Evolutionary conservation across 2,888 invertebrate species (phyloP), one percentile per base, ranked within the genome.

Genomic region (Homarus gammarus): DNA sequence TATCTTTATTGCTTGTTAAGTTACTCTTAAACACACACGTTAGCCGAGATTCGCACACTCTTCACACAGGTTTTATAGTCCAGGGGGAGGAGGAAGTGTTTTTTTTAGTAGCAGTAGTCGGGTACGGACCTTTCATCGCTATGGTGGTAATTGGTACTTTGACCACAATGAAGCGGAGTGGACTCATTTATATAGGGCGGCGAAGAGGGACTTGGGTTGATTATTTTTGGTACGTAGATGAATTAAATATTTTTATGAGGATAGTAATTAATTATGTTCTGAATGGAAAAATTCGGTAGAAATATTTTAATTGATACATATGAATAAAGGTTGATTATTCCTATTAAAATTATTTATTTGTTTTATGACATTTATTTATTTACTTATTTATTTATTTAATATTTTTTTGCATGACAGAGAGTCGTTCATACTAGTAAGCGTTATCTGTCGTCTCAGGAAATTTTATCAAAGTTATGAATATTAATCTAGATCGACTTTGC

Each of bases 1-100:
- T 87, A 87, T 87, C 87, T 87, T 87, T 87, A 87, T 87, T 82
- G 87, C 87, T 87, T 87, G 87, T 82, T 87, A 82, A 81, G 75
- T 87, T 87, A 61, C 87, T 87, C 82, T 75, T 87, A 82, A 82
- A 87, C 73, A 84, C 87, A 87, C 87, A 73, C 73, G 61, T 68
- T 68, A 64, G 87, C 75, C 56, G 87, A 87, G 87, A 87, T 87
- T 87, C 87, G 82, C 87, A 87, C 87, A 87, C 87, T 68, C 82
- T 81, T 82, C 31, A 64, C 64, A 79, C 44, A 33, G 77, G 70
- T 77, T 87, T 87, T 82, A 87, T 87, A 61, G 87, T 82, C 82
- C 72, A 15, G 73, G 64, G 82, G 72, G 72, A 75, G 72, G 44
- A 73, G 81, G 81, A 77, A 27, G 33, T 84, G 61, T 84, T 68